phyloP scores from a whole-genome alignment of 1,140 invertebrate species.

The Carcinoscorpius rotundicauda region DNA sequence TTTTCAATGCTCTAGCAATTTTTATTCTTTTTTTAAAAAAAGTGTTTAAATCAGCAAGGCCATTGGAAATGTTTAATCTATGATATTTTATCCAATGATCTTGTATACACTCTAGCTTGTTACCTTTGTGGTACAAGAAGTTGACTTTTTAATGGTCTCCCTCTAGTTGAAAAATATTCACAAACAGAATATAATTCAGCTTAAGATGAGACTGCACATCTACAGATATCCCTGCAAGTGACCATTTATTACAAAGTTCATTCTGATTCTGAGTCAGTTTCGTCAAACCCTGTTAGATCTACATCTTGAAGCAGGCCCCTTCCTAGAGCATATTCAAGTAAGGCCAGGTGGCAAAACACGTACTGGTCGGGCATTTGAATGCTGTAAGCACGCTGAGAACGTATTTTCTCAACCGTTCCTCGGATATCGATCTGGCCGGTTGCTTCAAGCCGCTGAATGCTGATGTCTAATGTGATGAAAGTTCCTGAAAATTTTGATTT shows the following conservation, averaged over 20 bases:
- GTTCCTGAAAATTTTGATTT: conserved; percentile 55
- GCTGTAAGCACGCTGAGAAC: conserved; percentile 85
- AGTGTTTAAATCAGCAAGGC: no score
- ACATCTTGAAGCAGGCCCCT: conserved; percentile 27
- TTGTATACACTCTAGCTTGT: no score
- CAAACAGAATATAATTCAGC: no score
- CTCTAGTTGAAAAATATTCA: no score
- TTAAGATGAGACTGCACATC: no score
- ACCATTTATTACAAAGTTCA: neutral
- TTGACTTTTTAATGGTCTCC: no score
- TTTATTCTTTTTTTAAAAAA: no score
- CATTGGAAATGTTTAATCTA: no score
- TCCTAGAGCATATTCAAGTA: conserved; percentile 72
- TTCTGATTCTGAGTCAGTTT: conserved; percentile 22
- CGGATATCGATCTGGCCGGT: conserved; percentile 77
- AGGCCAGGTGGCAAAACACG: conserved; percentile 91
- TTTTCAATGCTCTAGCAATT: no score
- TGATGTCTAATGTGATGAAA: conserved; percentile 92
- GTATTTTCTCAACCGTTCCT: conserved; percentile 82
- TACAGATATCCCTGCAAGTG: no score
- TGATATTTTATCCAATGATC: no score
- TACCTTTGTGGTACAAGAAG: no score
- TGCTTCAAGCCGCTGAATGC: conserved; percentile 77
- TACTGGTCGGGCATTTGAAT: conserved; percentile 99
- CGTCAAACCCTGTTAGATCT: conserved; percentile 30